Base-by-base conservation (phyloP, 2,888 invertebrate genomes). In the Tiphia femorata region DNA sequence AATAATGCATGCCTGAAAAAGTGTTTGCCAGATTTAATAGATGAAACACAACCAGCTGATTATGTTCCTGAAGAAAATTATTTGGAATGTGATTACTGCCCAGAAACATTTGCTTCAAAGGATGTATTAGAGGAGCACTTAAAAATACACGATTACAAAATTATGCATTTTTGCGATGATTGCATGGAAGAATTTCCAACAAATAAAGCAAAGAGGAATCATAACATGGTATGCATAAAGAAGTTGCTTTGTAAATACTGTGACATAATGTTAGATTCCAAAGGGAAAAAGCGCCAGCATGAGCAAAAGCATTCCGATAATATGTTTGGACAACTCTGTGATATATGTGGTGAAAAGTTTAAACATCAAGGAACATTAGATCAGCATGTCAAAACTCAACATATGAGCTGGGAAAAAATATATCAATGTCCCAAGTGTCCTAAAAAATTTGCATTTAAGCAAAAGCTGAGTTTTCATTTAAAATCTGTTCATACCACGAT, bases 321-420 rank as follows among this genome's bases (percentile, higher is more conserved):
- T 19, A 62, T 75, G 49, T 76, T 74, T 33, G 83, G 83, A 0
- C 83, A 83, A 40, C 49, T 83, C 4, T 83, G 83, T 29, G 83
- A 83, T 21, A 59, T 77, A 17, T 83, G 83, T 37, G 83, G 83
- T 0, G 83, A 83, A 27, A 83, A 81, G 40, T 83, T 83, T 54
- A 83, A 83, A 37, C 83, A 83, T 40, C 79, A 80, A 33, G 81
- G 81, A 2, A 83, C 83, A 0, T 49, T 83, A n/a, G 83, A 83
- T 62, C 83, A 83, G 38, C 83, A 83, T 14, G 67, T 79, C 2
- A 83, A 82, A 41, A 78, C 79, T 0, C 76, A 79, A 25, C 83
- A 83, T 50, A 83, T 81, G 79, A 77, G 71, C 16, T 78, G 81
- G 73, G 83, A 83, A 33, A 83, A 83, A 40, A 78, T 80, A 33